Base-by-base conservation (phyloP, 2,113 vertebrate genomes). In the Poeciliopsis retropinna region DNA sequence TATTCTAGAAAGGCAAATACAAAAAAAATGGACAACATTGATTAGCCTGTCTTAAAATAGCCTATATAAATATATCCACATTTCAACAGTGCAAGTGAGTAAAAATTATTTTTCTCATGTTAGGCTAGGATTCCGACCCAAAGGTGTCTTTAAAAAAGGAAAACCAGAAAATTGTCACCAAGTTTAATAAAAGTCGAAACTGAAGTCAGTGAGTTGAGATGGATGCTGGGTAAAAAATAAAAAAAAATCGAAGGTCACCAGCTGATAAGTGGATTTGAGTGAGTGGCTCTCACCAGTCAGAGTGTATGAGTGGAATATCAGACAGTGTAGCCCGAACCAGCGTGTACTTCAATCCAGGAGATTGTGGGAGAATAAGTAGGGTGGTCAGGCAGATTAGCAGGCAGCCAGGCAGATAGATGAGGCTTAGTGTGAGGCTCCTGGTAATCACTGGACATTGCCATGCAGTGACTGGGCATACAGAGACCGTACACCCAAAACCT, bases 341-440 rank as follows among this genome's bases (percentile, higher is more conserved):
- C 64, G 37, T 63, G 70, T n/a, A 63, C 57, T 22, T 41, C 2
- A 72, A 28, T 44, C 28, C 27, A 25, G 34, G 70, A 63, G 37
- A 72, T 63, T 72, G 60, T 63, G 17, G 70, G 37, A 72, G 37
- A 63, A 72, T 47, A 63, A 63, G 60, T 32, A 29, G 27, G 27
- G 60, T 37, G 61, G 70, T 60, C 70, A 72, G 34, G 34, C 60
- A 41, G 70, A 71, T 62, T n/a, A 17, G n/a, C 30, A 41, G n/a
- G 69, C 70, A 62, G 70, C 57, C 70, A 62, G 34, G 70, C 60
- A 62, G 70, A 72, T 47, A 22, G 64, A 22, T 63, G 17, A 47
- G 37, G 70, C 70, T 72, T 44, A 72, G 60, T 31, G 60, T 30
- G 37, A 29, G 37, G 60, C 60, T 44, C 28, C 27, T 30, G 27